phyloP scores from a whole-genome alignment of 30 jellyfish, hydroid and myxozoan species.

The Calvadosia cruxmelitensis region DNA sequence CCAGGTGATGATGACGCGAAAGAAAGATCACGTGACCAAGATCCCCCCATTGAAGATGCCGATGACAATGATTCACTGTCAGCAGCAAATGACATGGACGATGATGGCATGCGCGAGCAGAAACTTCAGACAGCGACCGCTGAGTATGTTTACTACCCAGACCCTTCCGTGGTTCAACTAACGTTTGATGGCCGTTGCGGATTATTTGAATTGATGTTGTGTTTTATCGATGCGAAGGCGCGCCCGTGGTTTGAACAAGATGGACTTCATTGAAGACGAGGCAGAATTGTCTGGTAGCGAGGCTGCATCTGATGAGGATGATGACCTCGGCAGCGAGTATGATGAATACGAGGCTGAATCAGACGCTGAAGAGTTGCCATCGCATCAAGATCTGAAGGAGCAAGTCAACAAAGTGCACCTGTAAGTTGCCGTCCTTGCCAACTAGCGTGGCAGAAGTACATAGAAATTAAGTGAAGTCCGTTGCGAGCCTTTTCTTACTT shows the following conservation, averaged over 20 bases:
- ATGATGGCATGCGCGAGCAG: background rate
- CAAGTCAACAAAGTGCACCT: slow-evolving; percentile 76
- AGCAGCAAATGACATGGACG: background rate
- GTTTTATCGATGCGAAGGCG: background rate
- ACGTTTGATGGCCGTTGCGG: too few species aligned
- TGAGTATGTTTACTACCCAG: too few species aligned
- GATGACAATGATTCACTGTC: slow-evolving; percentile 14
- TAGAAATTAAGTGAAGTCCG: too few species aligned
- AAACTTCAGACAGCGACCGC: background rate
- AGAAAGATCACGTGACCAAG: too few species aligned
- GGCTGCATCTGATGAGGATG: slow-evolving; percentile 73
- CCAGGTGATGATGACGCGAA: slow-evolving; percentile 15
- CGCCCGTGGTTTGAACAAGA: slow-evolving; percentile 18
- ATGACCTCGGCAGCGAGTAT: slow-evolving; percentile 81
- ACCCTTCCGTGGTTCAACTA: too few species aligned
- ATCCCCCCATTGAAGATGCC: too few species aligned
- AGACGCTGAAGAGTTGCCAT: slow-evolving; percentile 58
- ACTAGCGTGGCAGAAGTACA: too few species aligned
- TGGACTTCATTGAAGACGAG: slow-evolving; percentile 64
- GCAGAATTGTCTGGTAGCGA: slow-evolving; percentile 94
- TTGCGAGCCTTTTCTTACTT: too few species aligned
- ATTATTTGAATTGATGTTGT: background rate
- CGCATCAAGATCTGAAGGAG: slow-evolving; percentile 36
- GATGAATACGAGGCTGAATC: slow-evolving; percentile 83
- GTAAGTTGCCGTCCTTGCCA: slow-evolving; percentile 21